Evolutionary conservation across 2,797 vertebrate species (phyloP).

Genomic region (Cynopterus sphinx): DNA sequence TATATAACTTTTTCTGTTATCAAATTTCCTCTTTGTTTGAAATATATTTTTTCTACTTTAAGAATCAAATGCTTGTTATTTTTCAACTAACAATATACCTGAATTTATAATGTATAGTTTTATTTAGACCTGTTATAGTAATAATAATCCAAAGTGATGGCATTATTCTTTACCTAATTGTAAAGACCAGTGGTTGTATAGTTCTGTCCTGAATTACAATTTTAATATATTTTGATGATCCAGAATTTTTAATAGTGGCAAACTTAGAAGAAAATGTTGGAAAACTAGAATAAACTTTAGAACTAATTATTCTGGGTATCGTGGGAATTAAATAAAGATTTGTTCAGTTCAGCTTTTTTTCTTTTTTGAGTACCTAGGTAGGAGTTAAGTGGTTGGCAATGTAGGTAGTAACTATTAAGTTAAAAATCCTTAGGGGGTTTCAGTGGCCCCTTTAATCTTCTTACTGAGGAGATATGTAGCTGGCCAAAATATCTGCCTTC

Average conservation of each 20-base stretch:
- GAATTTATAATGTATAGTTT: background rate
- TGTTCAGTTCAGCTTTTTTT: background rate
- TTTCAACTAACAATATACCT: background rate
- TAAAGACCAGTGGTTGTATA: slow-evolving; percentile 49
- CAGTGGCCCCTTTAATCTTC: background rate
- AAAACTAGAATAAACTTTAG: background rate
- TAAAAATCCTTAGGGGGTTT: background rate
- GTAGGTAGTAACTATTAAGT: background rate
- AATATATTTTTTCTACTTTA: background rate
- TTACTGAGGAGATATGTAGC: background rate
- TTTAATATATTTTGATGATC: slow-evolving; percentile 65
- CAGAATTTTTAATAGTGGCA: slow-evolving; percentile 50
- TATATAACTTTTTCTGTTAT: background rate
- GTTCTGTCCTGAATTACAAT: slow-evolving; percentile 69
- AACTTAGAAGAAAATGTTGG: slow-evolving; percentile 32
- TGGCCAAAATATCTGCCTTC: background rate
- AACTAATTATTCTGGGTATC: background rate
- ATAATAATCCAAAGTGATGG: slow-evolving; percentile 50
- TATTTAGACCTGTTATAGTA: slow-evolving; percentile 52
- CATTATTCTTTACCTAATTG: slow-evolving; percentile 54
- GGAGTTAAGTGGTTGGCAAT: background rate
- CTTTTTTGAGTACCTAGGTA: background rate
- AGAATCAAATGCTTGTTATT: background rate
- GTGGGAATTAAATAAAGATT: background rate
- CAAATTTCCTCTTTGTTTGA: background rate